phyloP scores from a whole-genome alignment of 1,140 invertebrate genomes.

The Lanistes nyassanus region DNA sequence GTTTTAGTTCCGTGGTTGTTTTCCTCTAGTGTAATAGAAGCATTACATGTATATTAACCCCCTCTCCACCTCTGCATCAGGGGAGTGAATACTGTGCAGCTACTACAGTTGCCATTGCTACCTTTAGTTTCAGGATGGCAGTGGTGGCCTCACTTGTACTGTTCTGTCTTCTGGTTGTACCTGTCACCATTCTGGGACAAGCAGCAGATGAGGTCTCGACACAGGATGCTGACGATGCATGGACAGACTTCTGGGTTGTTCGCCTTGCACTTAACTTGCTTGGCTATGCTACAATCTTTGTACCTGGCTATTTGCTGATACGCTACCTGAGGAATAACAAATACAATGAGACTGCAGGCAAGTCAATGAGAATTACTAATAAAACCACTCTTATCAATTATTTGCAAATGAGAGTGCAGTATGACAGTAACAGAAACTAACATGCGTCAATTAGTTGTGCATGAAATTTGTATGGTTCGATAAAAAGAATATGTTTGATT shows the following conservation, averaged over 20 bases:
- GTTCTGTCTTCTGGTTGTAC: conserved; percentile 6
- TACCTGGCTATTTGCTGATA: conserved; percentile 87
- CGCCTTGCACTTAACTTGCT: conserved; percentile 79
- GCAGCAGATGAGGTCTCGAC: too few relatives aligned
- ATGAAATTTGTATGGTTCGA: too few relatives aligned
- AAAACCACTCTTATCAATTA: too few relatives aligned
- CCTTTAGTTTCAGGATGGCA: conserved; percentile 17
- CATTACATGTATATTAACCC: too few relatives aligned
- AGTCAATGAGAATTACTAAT: conserved; percentile 64
- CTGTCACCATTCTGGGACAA: conserved; percentile 12
- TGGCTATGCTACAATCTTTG: conserved; percentile 88
- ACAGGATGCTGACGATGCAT: not conserved
- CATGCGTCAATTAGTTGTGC: too few relatives aligned
- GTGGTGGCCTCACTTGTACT: not conserved
- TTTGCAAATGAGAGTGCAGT: too few relatives aligned
- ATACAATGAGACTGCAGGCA: conserved; percentile 83
- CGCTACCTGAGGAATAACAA: conserved; percentile 83
- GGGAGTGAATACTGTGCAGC: not conserved
- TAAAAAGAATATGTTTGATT: too few relatives aligned
- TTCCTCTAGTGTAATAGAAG: too few relatives aligned
- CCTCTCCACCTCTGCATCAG: too few relatives aligned
- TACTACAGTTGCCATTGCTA: not conserved
- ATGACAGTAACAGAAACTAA: too few relatives aligned
- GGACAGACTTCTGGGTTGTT: conserved; percentile 78
- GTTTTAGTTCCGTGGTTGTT: too few relatives aligned